Conservation (phyloP, 1,140 invertebrate species). For the Hyles euphorbiae region DNA sequence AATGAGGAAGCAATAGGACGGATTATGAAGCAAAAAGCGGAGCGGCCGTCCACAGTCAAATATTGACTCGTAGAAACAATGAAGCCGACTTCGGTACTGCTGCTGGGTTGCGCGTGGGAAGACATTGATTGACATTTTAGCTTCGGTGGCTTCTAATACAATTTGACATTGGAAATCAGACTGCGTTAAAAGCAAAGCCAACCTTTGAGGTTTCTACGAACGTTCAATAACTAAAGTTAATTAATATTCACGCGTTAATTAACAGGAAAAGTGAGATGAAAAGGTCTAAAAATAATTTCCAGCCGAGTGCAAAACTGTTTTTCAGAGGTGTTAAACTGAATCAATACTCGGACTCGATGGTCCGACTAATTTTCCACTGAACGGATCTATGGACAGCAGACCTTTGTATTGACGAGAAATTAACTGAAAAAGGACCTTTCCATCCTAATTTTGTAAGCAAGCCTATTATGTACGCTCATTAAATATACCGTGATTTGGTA, state of each 20-base stretch:
- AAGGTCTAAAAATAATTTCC: constrained; percentile 69
- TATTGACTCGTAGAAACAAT: constrained; percentile 72
- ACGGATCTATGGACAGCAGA: constrained; percentile 54
- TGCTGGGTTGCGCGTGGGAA: constrained; percentile 41
- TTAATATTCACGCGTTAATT: constrained; percentile 49
- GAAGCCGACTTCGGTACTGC: constrained; percentile 32
- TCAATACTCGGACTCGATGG: constrained; percentile 62
- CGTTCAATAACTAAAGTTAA: constrained; percentile 9
- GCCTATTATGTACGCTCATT: constrained; percentile 38
- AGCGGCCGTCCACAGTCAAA: constrained; percentile 58
- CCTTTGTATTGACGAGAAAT: constrained; percentile 63
- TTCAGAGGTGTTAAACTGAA: constrained; percentile 71
- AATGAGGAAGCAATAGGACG: constrained; percentile 49
- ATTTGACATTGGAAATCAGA: constrained; percentile 5
- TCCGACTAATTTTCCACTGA: constrained; percentile 69
- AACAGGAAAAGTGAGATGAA: constrained; percentile 66
- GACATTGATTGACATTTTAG: constrained; percentile 37
- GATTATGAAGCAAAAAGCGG: constrained; percentile 60
- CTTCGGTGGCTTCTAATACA: constrained; percentile 12
- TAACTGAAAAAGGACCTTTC: constrained; percentile 55
- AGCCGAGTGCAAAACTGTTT: constrained; percentile 66
- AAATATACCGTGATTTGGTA: constrained; percentile 10
- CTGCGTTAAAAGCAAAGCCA: not conserved
- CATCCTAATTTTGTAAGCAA: constrained; percentile 53
- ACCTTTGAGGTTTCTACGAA: not conserved